Conservation (phyloP, 2,113 vertebrate genomes). For the Stictonetta naevosa region DNA sequence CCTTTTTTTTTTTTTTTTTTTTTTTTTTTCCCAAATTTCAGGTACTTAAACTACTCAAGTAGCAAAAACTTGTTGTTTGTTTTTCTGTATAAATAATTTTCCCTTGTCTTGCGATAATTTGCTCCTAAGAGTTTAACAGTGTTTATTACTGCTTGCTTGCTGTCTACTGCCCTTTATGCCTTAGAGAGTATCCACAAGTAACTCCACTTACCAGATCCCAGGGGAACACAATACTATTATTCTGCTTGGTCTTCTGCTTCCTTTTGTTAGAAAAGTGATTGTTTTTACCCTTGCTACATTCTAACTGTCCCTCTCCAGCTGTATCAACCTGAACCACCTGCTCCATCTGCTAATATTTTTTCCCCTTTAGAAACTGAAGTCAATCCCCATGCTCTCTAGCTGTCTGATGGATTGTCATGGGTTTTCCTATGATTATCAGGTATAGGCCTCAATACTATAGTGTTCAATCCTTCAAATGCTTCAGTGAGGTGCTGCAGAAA, state of each 20-base stretch:
- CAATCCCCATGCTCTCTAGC: neutral
- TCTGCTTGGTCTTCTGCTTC: neutral
- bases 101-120: neutral
- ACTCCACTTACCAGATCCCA: neutral
- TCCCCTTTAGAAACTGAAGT: neutral
- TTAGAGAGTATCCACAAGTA: neutral
- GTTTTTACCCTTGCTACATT: neutral
- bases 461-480: neutral
- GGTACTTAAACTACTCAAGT: neutral
- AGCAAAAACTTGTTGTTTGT: neutral
- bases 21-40: neutral
- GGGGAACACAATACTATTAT: neutral
- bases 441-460: neutral
- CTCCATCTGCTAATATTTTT: neutral
- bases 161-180: neutral
- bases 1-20: too few relatives aligned
- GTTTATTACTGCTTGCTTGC: neutral
- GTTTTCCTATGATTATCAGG: neutral
- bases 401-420: neutral
- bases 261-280: neutral
- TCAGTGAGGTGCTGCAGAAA: neutral
- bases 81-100: neutral
- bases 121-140: neutral
- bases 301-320: neutral
- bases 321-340: neutral